phyloP scores from a whole-genome alignment of 2,113 vertebrate species.

The Echinops telfairi region DNA sequence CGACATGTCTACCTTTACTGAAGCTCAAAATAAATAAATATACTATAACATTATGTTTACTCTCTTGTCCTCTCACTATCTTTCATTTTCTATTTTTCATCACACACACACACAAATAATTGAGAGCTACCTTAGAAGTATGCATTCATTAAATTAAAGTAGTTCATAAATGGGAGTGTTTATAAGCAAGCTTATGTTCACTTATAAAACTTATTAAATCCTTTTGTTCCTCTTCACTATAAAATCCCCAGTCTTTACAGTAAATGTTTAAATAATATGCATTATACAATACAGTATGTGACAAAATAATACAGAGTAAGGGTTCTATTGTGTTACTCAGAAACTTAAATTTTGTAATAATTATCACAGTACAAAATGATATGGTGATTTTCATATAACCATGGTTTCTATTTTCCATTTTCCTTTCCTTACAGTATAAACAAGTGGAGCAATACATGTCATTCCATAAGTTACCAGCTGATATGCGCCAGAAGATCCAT shows the following conservation, averaged over 20 bases:
- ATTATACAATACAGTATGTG: background rate
- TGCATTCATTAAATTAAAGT: too few relatives aligned
- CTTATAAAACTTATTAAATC: background rate
- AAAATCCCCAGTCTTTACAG: background rate
- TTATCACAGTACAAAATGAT: background rate
- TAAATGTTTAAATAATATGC: background rate
- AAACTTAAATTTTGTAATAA: background rate
- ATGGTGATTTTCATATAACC: background rate
- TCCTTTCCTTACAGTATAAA: slow-evolving; percentile 92
- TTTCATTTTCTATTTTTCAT: too few relatives aligned
- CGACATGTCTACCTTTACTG: background rate
- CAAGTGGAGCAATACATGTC: slow-evolving; percentile 99
- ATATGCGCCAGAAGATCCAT: slow-evolving; percentile 99
- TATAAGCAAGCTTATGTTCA: too few relatives aligned
- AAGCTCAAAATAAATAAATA: background rate
- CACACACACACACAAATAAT: too few relatives aligned
- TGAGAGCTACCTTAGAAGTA: too few relatives aligned
- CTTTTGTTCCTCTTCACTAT: background rate
- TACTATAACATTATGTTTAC: background rate
- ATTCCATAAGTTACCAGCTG: slow-evolving; percentile 98
- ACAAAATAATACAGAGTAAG: background rate
- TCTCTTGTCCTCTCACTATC: background rate
- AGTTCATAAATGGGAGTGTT: too few relatives aligned
- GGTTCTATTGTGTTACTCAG: background rate
- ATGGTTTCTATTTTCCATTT: slow-evolving; percentile 39